phyloP scores from a whole-genome alignment of 2,113 vertebrate species.

The Nettapus auritus region DNA sequence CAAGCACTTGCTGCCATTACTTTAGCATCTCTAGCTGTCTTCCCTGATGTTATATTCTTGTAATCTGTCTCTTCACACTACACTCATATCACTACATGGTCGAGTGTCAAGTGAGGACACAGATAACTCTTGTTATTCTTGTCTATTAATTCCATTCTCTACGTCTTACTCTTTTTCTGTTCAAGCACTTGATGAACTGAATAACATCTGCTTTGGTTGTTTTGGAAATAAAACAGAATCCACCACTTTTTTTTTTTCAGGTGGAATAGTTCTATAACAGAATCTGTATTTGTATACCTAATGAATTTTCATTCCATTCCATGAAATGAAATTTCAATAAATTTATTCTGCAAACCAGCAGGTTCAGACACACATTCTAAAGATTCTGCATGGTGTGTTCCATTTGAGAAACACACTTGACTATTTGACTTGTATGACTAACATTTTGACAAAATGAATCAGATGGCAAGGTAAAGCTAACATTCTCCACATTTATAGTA shows the following conservation, averaged over 20 bases:
- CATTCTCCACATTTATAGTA: neutral
- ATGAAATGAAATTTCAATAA: too few species aligned
- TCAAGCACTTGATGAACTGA: neutral
- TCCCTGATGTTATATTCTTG: neutral
- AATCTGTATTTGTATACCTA: neutral
- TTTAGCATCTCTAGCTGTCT: neutral
- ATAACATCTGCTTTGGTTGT: neutral
- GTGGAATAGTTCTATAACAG: neutral
- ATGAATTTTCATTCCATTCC: neutral
- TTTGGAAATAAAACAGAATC: neutral
- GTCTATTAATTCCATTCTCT: neutral
- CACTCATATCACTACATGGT: neutral
- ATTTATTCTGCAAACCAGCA: neutral
- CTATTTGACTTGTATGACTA: neutral
- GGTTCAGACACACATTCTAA: neutral
- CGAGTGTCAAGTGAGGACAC: neutral
- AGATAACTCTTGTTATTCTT: neutral
- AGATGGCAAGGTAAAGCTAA: neutral
- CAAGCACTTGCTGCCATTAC: neutral
- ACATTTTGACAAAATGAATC: neutral
- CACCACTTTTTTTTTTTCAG: neutral
- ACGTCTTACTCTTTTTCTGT: neutral
- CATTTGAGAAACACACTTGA: neutral
- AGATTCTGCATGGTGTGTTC: neutral
- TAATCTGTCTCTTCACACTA: neutral